Evolutionary conservation across 2,888 invertebrate genomes (phyloP).

Genomic region (Eledone cirrhosa): DNA sequence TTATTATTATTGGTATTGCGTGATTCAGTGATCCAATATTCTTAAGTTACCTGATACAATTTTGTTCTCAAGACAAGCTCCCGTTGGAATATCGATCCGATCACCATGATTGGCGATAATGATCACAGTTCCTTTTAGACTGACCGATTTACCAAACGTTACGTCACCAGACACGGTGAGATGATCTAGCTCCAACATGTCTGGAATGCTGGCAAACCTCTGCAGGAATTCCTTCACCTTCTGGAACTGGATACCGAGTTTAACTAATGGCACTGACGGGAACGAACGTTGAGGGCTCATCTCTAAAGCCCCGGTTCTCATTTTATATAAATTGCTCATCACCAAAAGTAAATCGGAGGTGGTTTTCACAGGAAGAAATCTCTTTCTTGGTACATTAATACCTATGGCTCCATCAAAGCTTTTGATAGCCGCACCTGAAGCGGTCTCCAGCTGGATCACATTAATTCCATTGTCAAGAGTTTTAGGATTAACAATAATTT

Average conservation of each 20-base stretch:
- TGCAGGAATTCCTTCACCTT: constrained; percentile 93
- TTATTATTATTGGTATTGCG: too few species aligned
- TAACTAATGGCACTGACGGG: constrained; percentile 95
- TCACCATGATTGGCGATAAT: constrained; percentile 99
- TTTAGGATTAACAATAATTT: constrained; percentile 97
- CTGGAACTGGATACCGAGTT: constrained; percentile 94
- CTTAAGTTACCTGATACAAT: constrained; percentile 99
- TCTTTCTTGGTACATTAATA: constrained; percentile 93
- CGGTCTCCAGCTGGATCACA: constrained; percentile 97
- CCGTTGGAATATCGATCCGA: constrained; percentile 96
- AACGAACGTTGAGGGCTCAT: constrained; percentile 97
- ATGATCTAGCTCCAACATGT: constrained; percentile 96
- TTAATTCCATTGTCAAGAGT: constrained; percentile 86
- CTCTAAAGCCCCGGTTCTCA: constrained; percentile 84
- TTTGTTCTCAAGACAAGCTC: constrained; percentile 96
- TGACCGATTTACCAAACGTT: constrained; percentile 94
- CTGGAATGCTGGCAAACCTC: constrained; percentile 95
- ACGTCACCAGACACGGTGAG: constrained; percentile 99
- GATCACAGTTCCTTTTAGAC: constrained; percentile 97
- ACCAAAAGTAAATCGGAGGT: constrained; percentile 95
- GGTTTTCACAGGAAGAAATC: constrained; percentile 99
- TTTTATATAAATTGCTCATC: constrained; percentile 96
- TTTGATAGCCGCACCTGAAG: constrained; percentile 99
- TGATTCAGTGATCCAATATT: constrained; percentile 87
- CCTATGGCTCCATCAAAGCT: constrained; percentile 89